A percentile compares a stretch with the other conserved stretches of the same genome.
phyloP scores from a whole-genome alignment of 2,797 vertebrate genomes.

The Brachyalestes nurse region DNA sequence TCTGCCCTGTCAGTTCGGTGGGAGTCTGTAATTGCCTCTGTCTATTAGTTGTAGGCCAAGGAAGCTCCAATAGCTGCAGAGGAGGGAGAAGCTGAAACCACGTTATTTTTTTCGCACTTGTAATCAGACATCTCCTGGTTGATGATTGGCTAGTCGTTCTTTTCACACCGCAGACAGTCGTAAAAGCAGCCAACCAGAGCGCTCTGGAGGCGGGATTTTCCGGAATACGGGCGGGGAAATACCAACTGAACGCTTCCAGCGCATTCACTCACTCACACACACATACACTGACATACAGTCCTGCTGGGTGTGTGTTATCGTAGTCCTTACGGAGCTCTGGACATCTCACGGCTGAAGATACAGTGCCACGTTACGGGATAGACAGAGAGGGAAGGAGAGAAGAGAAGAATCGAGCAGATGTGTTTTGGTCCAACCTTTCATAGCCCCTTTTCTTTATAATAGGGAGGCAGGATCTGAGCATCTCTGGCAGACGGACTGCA shows the following conservation, averaged over 20 bases:
- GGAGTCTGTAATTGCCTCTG: conserved; percentile 55
- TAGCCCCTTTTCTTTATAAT: conserved; percentile 7
- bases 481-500: conserved; percentile 40
- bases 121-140: not conserved
- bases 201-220: not conserved
- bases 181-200: not conserved
- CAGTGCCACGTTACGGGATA: not conserved
- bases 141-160: not conserved
- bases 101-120: not conserved
- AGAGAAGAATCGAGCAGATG: conserved; percentile 48
- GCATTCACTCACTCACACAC: conserved; percentile 26
- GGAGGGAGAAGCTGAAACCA: conserved; percentile 33
- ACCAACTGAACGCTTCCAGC: conserved; percentile 17
- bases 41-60: conserved; percentile 50
- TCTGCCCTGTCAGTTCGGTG: conserved; percentile 12
- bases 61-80: conserved; percentile 55
- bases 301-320: conserved; percentile 50
- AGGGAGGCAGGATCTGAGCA: conserved; percentile 36
- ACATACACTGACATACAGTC: conserved; percentile 28
- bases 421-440: not conserved
- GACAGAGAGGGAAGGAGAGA: conserved; percentile 29
- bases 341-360: not conserved
- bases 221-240: conserved; percentile 1
- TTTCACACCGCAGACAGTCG: not conserved
- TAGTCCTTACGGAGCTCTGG: conserved; percentile 19